These are phyloP conservation scores for Apantesis nais DNA, from an alignment of 2,888 invertebrate species.

Conservation along the genomic window DNA sequence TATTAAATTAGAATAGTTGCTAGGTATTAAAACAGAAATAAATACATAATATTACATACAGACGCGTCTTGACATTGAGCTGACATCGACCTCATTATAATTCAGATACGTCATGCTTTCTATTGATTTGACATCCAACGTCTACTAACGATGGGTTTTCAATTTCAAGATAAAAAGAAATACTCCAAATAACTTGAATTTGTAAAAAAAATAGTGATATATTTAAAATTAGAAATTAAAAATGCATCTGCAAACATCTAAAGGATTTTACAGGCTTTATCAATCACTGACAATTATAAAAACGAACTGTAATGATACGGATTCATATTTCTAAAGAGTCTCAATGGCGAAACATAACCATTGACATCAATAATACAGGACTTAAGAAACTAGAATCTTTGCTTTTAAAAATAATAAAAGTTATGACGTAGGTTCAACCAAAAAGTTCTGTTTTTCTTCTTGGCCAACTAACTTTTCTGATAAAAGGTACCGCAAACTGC, in stretches of 20 bases:
- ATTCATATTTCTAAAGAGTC: background rate
- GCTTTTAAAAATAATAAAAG: background rate
- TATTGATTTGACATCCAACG: slow-evolving; percentile 14
- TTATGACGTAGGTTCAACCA: background rate
- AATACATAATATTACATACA: slow-evolving; percentile 12
- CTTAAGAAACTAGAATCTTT: background rate
- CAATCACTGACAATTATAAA: background rate
- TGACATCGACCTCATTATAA: slow-evolving; percentile 42
- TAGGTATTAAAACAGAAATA: background rate
- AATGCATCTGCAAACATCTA: no score
- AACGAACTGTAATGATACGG: background rate
- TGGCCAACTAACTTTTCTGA: background rate
- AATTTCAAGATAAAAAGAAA: slow-evolving; percentile 2
- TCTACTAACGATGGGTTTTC: slow-evolving; percentile 16
- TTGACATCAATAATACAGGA: background rate
- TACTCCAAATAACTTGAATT: background rate
- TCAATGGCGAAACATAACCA: background rate
- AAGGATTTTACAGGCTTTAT: no score
- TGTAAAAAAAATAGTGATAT: background rate
- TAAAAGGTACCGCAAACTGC: slow-evolving; percentile 6
- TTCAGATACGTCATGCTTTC: slow-evolving; percentile 41
- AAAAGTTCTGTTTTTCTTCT: background rate
- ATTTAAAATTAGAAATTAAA: background rate
- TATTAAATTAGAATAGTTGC: no score
- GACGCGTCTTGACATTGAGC: slow-evolving; percentile 38